Conservation (phyloP, 2,888 invertebrate genomes). For the Melitaea athalia region DNA sequence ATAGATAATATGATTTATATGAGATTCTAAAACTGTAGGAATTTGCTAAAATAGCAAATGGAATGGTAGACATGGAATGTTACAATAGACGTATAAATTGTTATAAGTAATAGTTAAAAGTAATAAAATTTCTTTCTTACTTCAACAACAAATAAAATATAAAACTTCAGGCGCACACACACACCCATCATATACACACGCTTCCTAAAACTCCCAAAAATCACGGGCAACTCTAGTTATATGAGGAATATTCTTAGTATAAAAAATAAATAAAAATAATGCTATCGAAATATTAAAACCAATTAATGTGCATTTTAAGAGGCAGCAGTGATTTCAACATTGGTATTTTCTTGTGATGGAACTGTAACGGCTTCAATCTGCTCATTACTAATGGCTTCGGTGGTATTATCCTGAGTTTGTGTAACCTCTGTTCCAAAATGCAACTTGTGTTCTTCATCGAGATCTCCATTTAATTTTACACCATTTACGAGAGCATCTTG, state of each 20-base stretch:
- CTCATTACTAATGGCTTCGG: constrained; percentile 42
- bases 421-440: constrained; percentile 52
- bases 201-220: not conserved
- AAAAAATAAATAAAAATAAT: constrained; percentile 32
- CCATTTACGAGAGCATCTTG: constrained; percentile 72
- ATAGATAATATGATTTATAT: constrained; percentile 9
- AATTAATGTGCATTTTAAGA: constrained; percentile 53
- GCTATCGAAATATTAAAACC: constrained; percentile 21
- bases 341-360: constrained; percentile 57
- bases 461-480: constrained; percentile 66
- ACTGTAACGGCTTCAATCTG: constrained; percentile 45
- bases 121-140: constrained; percentile 19
- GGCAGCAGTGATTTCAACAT: constrained; percentile 71
- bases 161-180: constrained; percentile 15
- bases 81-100: constrained; percentile 15
- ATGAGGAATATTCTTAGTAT: constrained; percentile 32
- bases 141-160: constrained; percentile 21
- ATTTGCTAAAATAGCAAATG: constrained; percentile 9
- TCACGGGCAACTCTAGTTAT: constrained; percentile 4
- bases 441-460: constrained; percentile 50
- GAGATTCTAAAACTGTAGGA: constrained; percentile 19
- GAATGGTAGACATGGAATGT: constrained; percentile 27
- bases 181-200: too few relatives aligned
- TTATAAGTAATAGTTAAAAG: constrained; percentile 13
- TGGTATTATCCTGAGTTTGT: constrained; percentile 44